Evolutionary conservation across 2,888 invertebrate species (phyloP).

Genomic region (Drosophila nr. medialis): DNA sequence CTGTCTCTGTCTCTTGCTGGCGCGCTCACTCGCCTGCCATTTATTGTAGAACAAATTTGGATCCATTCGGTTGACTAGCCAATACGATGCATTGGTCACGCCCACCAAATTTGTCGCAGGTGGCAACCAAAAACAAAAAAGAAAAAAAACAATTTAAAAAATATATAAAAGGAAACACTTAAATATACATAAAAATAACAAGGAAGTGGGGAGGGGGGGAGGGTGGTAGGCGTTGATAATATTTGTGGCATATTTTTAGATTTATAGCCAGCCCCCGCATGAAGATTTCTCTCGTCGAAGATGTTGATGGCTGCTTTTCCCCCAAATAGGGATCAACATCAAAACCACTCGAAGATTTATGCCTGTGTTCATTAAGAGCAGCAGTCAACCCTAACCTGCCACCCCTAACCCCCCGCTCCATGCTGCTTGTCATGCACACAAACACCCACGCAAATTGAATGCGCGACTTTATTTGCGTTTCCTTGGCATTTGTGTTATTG

Average conservation of each 20-base stretch:
- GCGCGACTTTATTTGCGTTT: conserved; percentile 49
- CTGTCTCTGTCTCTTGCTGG: background rate
- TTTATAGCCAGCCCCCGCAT: conserved; percentile 38
- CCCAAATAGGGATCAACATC: conserved; percentile 45
- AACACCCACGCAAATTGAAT: conserved; percentile 42
- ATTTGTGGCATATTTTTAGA: conserved; percentile 47
- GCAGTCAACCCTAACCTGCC: conserved; percentile 7
- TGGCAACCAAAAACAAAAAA: conserved; percentile 45
- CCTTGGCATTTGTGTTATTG: conserved; percentile 28
- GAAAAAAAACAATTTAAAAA: background rate
- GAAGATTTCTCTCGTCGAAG: conserved; percentile 43
- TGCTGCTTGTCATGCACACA: background rate
- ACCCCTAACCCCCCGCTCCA: too few species aligned
- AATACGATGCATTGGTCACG: conserved; percentile 65
- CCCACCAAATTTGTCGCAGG: conserved; percentile 62
- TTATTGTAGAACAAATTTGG: conserved; percentile 45
- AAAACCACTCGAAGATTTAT: conserved; percentile 59
- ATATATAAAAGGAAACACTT: conserved; percentile 61
- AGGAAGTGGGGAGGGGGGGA: conserved; percentile 9
- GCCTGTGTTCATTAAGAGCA: conserved; percentile 49
- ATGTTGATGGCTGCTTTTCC: conserved; percentile 43
- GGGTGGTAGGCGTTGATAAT: conserved; percentile 7
- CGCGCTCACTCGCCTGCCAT: conserved; percentile 4
- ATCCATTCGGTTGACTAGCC: conserved; percentile 43
- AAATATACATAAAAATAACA: conserved; percentile 79